Evolutionary conservation across 2,888 invertebrate genomes (phyloP).

Genomic region (Agrochola lota): DNA sequence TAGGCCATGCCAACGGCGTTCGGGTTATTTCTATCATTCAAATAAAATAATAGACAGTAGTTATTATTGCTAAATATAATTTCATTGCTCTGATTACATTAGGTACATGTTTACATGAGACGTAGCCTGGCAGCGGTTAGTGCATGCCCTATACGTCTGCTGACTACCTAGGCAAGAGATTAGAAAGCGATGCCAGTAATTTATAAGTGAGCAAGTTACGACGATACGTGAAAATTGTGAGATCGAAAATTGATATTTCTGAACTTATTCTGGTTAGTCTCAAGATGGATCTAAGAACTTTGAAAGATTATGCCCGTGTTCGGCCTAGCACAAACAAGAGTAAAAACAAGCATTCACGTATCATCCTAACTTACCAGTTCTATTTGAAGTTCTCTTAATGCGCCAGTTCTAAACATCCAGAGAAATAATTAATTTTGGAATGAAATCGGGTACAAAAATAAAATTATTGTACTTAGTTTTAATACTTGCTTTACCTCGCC

Average conservation of each 20-base stretch:
- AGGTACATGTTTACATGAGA: constrained; percentile 70
- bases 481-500: not conserved
- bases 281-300: not conserved
- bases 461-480: not conserved
- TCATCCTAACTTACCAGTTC: constrained; percentile 25
- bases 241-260: not conserved
- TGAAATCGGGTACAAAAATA: not conserved
- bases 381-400: constrained; percentile 30
- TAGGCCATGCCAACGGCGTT: too few relatives aligned
- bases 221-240: not conserved
- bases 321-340: too few relatives aligned
- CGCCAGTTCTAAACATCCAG: constrained; percentile 33
- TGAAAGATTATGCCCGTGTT: not conserved
- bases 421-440: not conserved
- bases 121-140: constrained; percentile 59
- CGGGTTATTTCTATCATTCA: not conserved
- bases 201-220: constrained; percentile 18
- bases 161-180: constrained; percentile 64
- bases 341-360: constrained; percentile 10
- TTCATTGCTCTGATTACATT: constrained; percentile 83
- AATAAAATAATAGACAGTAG: constrained; percentile 60
- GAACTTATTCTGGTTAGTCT: not conserved
- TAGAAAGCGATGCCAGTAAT: constrained; percentile 40
- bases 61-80: constrained; percentile 85
- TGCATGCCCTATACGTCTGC: constrained; percentile 61